Base-by-base conservation (phyloP, 2,797 vertebrate species). In the Acipenser transmontanus region DNA sequence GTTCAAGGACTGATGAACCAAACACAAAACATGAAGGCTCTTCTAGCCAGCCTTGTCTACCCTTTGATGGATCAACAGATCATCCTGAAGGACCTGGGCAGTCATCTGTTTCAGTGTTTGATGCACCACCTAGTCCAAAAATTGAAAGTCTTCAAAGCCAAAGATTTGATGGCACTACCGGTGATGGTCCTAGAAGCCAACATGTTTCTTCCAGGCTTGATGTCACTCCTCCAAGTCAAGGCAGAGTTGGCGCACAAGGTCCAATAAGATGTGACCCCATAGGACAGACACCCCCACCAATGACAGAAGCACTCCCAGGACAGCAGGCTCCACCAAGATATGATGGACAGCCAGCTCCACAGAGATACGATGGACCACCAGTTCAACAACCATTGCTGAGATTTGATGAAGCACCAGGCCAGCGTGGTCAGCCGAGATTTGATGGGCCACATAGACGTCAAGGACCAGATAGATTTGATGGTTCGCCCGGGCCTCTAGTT, bases 321-420 rank as follows among this genome's bases (percentile, higher is more conserved):
- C 76, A 72, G 50, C 49, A 49, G 10, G 71, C 84, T 65, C 72
- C 83, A 12, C 73, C 87, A 54, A 78, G 89, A 6, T 91, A 91
- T 7, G 92, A 94, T 47, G 91, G 87, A 9, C 87, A 87, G 61
- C 84, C 80, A 20, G 79, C 85, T 1, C 72, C 80, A 1, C 70
- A 89, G 4, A 85, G 91, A 48, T 93, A 91, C 84, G 92, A 93
- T 59, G 89, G 91, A 68, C 83, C 80, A 57, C 82, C 80, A 66
- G 82, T 78, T 70, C 82, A 87, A 56, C 82, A 82, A 67, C 66
- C 80, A 63, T 74, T 73, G 50, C 83, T 87, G 63, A 84, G 88
- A 5, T 95, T 91, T 76, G 93, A 95, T 1, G 89, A 84, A 47
- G 84, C 90, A 7, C 51, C 71, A 6, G 66, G 64, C n/a, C 77